A percentile compares a stretch with the other conserved stretches of the same genome.
These are phyloP conservation scores for Mus caroli DNA, from an alignment of 2,797 vertebrate species.

Conservation along the genomic window DNA sequence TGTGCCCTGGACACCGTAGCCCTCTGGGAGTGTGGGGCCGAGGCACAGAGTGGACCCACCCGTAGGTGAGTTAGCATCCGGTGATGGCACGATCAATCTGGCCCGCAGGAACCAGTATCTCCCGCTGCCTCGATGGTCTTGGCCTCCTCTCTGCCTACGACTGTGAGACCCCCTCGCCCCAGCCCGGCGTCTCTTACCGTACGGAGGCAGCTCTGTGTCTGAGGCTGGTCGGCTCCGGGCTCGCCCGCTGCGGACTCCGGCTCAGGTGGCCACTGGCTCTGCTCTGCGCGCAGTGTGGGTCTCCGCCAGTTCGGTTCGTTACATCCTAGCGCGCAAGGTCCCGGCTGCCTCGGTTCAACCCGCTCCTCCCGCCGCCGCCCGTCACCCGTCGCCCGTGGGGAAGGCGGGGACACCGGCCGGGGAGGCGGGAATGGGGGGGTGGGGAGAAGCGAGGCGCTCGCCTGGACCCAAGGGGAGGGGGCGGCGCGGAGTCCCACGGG, in stretches of 20 bases:
- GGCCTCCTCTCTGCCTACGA: constrained; percentile 14
- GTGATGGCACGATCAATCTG: background rate
- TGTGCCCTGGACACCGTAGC: background rate
- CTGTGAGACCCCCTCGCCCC: background rate
- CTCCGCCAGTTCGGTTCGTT: constrained; percentile 70
- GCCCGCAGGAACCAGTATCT: background rate
- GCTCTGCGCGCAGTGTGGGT: constrained; percentile 30
- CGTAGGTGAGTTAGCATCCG: background rate
- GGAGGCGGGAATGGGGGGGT: constrained; percentile 75
- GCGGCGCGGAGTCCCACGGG: constrained; percentile 53
- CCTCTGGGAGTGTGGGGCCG: background rate
- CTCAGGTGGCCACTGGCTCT: background rate
- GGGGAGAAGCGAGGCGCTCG: constrained; percentile 68
- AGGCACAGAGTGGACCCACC: background rate
- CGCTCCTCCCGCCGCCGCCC: constrained; percentile 79
- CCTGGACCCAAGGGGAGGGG: constrained; percentile 68
- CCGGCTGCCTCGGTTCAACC: constrained; percentile 63
- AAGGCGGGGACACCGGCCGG: constrained; percentile 78
- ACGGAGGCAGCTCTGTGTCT: constrained; percentile 56
- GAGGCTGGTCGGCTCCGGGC: constrained; percentile 66
- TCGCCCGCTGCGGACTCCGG: constrained; percentile 62
- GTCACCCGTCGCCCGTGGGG: constrained; percentile 71
- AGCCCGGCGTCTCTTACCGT: constrained; percentile 69
- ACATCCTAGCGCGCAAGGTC: constrained; percentile 75
- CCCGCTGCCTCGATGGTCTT: constrained; percentile 61